phyloP scores from a whole-genome alignment of 2,888 invertebrate genomes.

The Tachystola acroxantha region DNA sequence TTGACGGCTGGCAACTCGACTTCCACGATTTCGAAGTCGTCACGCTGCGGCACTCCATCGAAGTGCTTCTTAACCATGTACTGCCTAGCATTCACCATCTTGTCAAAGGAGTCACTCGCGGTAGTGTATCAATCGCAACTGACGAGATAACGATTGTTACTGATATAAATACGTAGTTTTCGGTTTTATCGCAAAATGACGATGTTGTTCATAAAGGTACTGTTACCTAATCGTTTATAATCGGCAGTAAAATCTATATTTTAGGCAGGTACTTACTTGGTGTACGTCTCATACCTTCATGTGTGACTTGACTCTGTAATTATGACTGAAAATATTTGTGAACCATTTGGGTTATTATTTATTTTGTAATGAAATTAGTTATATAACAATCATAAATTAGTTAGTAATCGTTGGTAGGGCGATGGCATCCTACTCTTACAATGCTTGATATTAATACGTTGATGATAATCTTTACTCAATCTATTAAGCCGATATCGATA shows the following conservation, averaged over 20 bases:
- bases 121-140: background rate
- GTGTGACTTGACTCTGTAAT: too few species aligned
- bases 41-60: constrained; percentile 74
- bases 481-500: too few species aligned
- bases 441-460: too few species aligned
- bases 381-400: too few species aligned
- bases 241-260: background rate
- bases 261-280: background rate
- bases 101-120: constrained; percentile 4
- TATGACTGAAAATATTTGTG: too few species aligned
- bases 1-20: constrained; percentile 77
- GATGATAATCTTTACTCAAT: too few species aligned
- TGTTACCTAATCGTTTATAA: background rate
- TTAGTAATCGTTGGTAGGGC: too few species aligned
- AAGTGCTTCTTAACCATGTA: constrained; percentile 77
- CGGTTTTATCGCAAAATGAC: background rate
- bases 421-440: too few species aligned
- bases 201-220: background rate
- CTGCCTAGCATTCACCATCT: constrained; percentile 71
- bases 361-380: too few species aligned
- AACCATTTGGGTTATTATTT: too few species aligned
- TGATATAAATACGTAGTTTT: background rate
- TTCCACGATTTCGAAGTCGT: constrained; percentile 79
- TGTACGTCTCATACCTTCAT: too few species aligned
- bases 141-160: background rate